Evolutionary conservation across 2,113 vertebrate genomes (phyloP).

Genomic region (Glaucomys volans): DNA sequence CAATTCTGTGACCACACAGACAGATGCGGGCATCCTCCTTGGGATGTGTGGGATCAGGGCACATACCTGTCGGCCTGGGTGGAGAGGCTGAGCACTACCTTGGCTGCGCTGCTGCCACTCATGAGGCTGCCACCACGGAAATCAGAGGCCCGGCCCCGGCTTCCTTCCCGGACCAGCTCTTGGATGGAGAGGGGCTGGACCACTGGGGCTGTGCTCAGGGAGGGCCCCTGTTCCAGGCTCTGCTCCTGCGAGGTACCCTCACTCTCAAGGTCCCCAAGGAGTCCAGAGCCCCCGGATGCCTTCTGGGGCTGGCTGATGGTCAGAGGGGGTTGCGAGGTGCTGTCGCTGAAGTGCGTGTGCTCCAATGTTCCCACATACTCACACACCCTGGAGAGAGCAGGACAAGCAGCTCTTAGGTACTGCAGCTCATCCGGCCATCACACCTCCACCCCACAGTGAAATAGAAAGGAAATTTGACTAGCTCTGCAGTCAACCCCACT

Average conservation of each 20-base stretch:
- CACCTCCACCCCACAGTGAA: background rate
- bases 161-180: slow-evolving; percentile 93
- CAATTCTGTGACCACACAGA: background rate
- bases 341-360: slow-evolving; percentile 96
- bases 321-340: slow-evolving; percentile 89
- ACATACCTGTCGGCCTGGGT: slow-evolving; percentile 95
- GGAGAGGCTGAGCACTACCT: slow-evolving; percentile 94
- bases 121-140: slow-evolving; percentile 93
- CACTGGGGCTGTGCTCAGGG: slow-evolving; percentile 89
- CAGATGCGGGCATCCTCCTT: accelerated
- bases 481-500: accelerated
- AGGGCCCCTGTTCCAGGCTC: slow-evolving; percentile 85
- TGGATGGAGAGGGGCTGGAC: slow-evolving; percentile 95
- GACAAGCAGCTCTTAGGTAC: background rate
- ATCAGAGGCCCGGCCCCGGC: slow-evolving; percentile 90
- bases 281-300: slow-evolving; percentile 30
- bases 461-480: background rate
- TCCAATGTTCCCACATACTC: slow-evolving; percentile 97
- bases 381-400: slow-evolving; percentile 88
- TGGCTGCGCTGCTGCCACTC: slow-evolving; percentile 91
- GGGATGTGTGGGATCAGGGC: accelerated
- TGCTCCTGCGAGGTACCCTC: slow-evolving; percentile 84
- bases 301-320: slow-evolving; percentile 93
- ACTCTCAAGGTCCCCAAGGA: slow-evolving; percentile 84
- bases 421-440: accelerated